phyloP scores from a whole-genome alignment of 1,140 invertebrate genomes.

The Atta cephalotes region DNA sequence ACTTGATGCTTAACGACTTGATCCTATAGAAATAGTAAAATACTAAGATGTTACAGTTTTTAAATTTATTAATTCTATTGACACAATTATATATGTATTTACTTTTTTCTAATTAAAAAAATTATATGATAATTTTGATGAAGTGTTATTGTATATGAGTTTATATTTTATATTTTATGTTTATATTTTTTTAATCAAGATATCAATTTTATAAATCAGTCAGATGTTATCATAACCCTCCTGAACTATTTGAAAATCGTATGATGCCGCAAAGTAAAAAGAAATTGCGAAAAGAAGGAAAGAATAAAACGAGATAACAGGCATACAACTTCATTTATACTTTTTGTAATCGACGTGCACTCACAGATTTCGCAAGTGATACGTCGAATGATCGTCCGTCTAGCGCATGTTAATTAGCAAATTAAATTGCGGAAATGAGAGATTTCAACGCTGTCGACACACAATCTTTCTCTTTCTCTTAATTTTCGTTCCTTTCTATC shows the following conservation, averaged over 20 bases:
- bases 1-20: neutral
- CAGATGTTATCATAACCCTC: neutral
- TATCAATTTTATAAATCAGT: neutral
- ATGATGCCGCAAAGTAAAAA: neutral
- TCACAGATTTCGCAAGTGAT: neutral
- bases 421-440: constrained; percentile 14
- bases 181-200: neutral
- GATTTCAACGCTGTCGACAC: neutral
- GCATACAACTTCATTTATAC: neutral
- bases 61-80: neutral
- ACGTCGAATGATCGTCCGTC: neutral
- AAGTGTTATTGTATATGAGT: too few relatives aligned
- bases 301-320: neutral
- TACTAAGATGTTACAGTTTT: neutral
- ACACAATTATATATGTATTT: neutral
- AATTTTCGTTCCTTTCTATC: constrained; percentile 15
- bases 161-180: neutral
- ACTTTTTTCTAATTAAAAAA: neutral
- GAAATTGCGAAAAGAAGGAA: neutral
- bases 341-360: neutral
- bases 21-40: neutral
- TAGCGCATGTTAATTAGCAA: constrained; percentile 16
- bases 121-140: neutral
- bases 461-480: constrained; percentile 23
- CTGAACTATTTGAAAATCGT: neutral